phyloP scores from a whole-genome alignment of 2,888 invertebrate species.

The Lithophane semibrunnea region DNA sequence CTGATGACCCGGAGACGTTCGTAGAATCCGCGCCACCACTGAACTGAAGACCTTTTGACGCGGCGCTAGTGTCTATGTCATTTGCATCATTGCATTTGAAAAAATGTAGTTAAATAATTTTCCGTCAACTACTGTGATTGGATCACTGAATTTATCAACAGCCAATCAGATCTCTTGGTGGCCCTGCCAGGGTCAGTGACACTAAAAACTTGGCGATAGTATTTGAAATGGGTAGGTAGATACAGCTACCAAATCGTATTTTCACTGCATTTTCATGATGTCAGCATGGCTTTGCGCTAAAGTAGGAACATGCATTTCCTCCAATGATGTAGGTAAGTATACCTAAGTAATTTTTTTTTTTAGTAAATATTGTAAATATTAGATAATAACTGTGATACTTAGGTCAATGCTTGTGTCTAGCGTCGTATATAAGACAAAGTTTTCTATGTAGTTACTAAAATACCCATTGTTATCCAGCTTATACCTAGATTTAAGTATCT shows the following conservation, averaged over 20 bases:
- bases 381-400: neutral
- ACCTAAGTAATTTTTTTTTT: neutral
- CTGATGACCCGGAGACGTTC: neutral
- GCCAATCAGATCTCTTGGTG: neutral
- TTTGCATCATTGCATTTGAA: no score
- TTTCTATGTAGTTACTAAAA: neutral
- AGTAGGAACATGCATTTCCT: neutral
- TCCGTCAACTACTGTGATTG: neutral
- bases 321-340: no score
- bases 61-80: no score
- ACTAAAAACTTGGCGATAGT: neutral
- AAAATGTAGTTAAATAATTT: neutral
- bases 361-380: slow-evolving; percentile 16
- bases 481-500: slow-evolving; percentile 14
- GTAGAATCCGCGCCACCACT: no score
- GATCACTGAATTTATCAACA: neutral
- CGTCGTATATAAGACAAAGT: slow-evolving; percentile 1
- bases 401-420: slow-evolving; percentile 15
- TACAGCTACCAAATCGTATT: neutral
- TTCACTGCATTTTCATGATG: neutral
- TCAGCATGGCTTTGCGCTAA: neutral
- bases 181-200: no score
- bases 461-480: slow-evolving; percentile 7
- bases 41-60: no score
- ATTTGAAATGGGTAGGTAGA: neutral